A percentile compares a stretch with the other conserved stretches of the same genome.
Conservation (phyloP, 2,888 invertebrate genomes). For the Platycheirus albimanus region DNA sequence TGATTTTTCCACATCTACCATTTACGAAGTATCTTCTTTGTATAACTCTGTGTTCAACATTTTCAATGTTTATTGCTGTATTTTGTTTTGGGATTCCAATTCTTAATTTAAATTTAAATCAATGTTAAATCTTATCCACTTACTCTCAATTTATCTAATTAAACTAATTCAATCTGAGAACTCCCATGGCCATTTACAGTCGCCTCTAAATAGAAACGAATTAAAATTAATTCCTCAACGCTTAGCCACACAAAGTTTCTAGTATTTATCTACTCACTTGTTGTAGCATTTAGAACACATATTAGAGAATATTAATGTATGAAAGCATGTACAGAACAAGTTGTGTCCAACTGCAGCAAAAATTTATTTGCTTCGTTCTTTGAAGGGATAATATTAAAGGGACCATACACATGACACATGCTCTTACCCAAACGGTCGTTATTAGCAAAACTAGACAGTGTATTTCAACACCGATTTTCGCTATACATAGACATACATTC, state of each 20-base stretch:
- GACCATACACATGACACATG: too few relatives aligned
- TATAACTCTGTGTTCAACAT: too few relatives aligned
- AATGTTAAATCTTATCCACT: too few relatives aligned
- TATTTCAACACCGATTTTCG: too few relatives aligned
- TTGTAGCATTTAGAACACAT: slow-evolving; percentile 15
- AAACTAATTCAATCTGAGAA: slow-evolving; percentile 41
- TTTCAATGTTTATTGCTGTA: too few relatives aligned
- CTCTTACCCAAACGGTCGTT: too few relatives aligned
- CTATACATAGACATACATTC: too few relatives aligned
- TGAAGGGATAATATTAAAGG: background rate
- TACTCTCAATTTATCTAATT: slow-evolving; percentile 23
- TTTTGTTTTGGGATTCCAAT: too few relatives aligned
- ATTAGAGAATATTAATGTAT: slow-evolving; percentile 43
- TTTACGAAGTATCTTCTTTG: too few relatives aligned
- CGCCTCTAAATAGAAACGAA: slow-evolving; percentile 36
- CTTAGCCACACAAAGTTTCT: slow-evolving; percentile 38
- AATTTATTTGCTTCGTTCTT: slow-evolving; percentile 25
- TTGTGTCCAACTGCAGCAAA: slow-evolving; percentile 52
- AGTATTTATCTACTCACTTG: slow-evolving; percentile 18
- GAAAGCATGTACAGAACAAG: slow-evolving; percentile 3
- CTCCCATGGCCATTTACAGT: slow-evolving; percentile 56
- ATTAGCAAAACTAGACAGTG: too few relatives aligned
- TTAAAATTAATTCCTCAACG: slow-evolving; percentile 54
- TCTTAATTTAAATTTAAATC: too few relatives aligned
- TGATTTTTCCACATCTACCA: too few relatives aligned